These are phyloP conservation scores for Poecilia picta DNA, from an alignment of 2,797 vertebrate species.

Conservation along the genomic window DNA sequence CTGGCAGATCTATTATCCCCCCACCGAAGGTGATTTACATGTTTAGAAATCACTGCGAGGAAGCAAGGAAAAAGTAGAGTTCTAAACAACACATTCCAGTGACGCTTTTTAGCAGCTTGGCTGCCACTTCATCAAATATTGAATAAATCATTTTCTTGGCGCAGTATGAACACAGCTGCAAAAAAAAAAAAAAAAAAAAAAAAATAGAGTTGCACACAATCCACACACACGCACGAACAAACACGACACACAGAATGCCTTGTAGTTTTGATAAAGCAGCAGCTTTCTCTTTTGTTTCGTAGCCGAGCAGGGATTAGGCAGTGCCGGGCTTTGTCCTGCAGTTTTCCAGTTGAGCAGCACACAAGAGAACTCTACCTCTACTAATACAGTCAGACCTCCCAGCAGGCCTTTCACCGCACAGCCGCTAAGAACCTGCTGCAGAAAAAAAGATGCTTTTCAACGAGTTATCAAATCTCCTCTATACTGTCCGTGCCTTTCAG, in stretches of 20 bases:
- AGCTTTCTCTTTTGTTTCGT: constrained; percentile 83
- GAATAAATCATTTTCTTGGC: constrained; percentile 80
- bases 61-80: constrained; percentile 55
- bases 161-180: constrained; percentile 76
- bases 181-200: constrained; percentile 43
- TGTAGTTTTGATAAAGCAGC: constrained; percentile 82
- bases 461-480: constrained; percentile 83
- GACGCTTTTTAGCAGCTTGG: constrained; percentile 75
- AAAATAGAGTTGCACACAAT: constrained; percentile 25
- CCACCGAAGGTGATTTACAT: constrained; percentile 74
- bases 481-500: constrained; percentile 82
- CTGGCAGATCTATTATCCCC: constrained; percentile 73
- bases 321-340: constrained; percentile 79
- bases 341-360: constrained; percentile 85
- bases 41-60: constrained; percentile 67
- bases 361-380: constrained; percentile 82
- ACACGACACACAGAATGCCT: constrained; percentile 75
- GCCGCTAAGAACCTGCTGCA: constrained; percentile 79
- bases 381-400: constrained; percentile 84
- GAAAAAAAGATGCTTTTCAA: constrained; percentile 81
- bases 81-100: constrained; percentile 74
- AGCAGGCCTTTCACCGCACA: constrained; percentile 81
- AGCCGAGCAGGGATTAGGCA: constrained; percentile 81
- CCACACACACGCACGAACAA: constrained; percentile 41
- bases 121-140: constrained; percentile 82